A percentile compares a stretch with the other conserved stretches of the same genome.
phyloP scores from a whole-genome alignment of 2,113 vertebrate species.

The Chloropsis hardwickii region DNA sequence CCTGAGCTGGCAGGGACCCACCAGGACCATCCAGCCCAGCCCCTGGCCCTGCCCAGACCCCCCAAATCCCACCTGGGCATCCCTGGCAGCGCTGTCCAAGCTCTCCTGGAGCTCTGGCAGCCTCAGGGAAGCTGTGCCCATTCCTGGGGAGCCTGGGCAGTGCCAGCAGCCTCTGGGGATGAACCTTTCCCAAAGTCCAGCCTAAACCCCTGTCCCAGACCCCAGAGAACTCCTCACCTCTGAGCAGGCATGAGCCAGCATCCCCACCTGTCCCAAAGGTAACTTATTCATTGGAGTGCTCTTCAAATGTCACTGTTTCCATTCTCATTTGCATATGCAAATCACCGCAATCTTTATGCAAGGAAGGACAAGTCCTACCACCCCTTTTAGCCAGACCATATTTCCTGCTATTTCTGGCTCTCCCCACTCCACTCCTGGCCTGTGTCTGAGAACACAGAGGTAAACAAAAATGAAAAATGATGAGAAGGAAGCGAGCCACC shows the following conservation, averaged over 20 bases:
- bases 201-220: neutral
- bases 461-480: slow-evolving; percentile 18
- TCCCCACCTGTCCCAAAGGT: neutral
- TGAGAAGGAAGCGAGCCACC: neutral
- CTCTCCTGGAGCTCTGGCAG: neutral
- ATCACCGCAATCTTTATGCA: neutral
- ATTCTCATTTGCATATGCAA: neutral
- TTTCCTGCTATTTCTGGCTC: neutral
- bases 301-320: rapidly evolving
- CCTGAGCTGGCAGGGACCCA: neutral
- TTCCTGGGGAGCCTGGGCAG: neutral
- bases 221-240: neutral
- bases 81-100: neutral
- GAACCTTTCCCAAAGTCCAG: rapidly evolving
- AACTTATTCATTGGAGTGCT: neutral
- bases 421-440: neutral
- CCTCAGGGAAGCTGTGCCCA: neutral
- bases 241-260: neutral
- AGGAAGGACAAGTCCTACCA: neutral
- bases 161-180: neutral
- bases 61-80: neutral
- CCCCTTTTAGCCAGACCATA: neutral
- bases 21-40: neutral
- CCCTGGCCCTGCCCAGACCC: rapidly evolving
- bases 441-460: neutral